These are phyloP conservation scores for Yoshiicerus persimilis DNA, from an alignment of 1,140 invertebrate genomes.

Conservation along the genomic window DNA sequence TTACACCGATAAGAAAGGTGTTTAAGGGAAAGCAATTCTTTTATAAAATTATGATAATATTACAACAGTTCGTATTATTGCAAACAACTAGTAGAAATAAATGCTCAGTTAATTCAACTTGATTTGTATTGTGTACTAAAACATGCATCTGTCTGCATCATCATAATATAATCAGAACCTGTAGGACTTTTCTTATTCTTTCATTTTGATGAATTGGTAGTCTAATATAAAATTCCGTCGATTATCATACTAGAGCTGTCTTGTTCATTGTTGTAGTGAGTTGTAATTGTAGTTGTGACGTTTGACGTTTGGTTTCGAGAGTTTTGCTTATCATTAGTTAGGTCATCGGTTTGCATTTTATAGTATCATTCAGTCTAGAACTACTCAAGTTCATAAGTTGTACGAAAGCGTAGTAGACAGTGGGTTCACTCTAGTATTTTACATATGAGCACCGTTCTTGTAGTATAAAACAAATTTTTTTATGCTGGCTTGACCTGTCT, in stretches of 20 bases:
- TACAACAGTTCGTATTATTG: not conserved
- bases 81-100: too few relatives aligned
- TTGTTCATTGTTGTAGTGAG: not conserved
- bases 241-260: not conserved
- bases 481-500: not conserved
- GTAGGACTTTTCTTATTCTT: not conserved
- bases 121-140: not conserved
- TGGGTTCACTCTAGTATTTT: not conserved
- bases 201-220: not conserved
- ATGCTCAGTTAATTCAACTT: not conserved
- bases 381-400: not conserved
- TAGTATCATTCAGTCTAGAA: not conserved
- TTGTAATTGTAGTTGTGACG: not conserved
- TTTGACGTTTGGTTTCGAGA: not conserved
- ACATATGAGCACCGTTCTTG: too few relatives aligned
- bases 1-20: not conserved
- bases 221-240: not conserved
- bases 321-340: not conserved
- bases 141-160: too few relatives aligned
- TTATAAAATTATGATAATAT: not conserved
- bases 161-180: too few relatives aligned
- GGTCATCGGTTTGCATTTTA: not conserved
- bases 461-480: not conserved
- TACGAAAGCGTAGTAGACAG: not conserved
- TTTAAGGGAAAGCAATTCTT: not conserved